Base-by-base conservation (phyloP, 2,888 invertebrate species). In the Heliconius sara region DNA sequence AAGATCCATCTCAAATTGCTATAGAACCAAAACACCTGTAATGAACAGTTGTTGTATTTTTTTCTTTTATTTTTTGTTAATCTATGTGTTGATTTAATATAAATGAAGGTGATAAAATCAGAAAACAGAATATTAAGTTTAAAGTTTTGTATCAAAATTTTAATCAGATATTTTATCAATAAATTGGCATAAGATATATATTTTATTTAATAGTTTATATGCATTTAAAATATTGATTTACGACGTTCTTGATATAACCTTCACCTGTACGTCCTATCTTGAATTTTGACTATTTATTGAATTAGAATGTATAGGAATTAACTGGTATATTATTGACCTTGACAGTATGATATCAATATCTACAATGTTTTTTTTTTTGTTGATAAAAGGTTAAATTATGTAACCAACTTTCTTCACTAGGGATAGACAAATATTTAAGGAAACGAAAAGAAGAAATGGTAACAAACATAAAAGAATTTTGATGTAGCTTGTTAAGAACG, bases 251-350 rank as follows among this genome's bases (percentile, higher is more conserved):
- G 57, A 57, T 57, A 57, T 9, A 57, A 57, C 22, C 22, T 57
- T 22, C 22, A 57, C 9, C 7, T 57, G 22, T 57, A 0, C 3
- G 22, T 57, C n/a, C 13, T 25, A 2, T n/a, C 9, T 63, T 57
- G 3, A 27, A 30, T 73, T 57, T 73, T 73, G 73, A 73, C 73
- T 70, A 47, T 39, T 70, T 70, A 47, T 70, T 70, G 9, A 25
- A 70, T 68, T 25, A 16, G 3, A 25, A 25, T 70, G 43, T 47
- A 70, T 70, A 47, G 43, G 25, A 6, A 47, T 34, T 47, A 10
- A 34, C 10, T 57, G 12, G 13, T n/a, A 25, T 13, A 19, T 27
- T 60, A 39, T 39, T 60, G 72, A 73, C 60, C 60, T 73, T 73
- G 57, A 57, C 19, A 57, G 72, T 57, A 57, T 57, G 71, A 27